Evolutionary conservation across 2,797 vertebrate genomes (phyloP).

Genomic region (Apogon hyalosoma): DNA sequence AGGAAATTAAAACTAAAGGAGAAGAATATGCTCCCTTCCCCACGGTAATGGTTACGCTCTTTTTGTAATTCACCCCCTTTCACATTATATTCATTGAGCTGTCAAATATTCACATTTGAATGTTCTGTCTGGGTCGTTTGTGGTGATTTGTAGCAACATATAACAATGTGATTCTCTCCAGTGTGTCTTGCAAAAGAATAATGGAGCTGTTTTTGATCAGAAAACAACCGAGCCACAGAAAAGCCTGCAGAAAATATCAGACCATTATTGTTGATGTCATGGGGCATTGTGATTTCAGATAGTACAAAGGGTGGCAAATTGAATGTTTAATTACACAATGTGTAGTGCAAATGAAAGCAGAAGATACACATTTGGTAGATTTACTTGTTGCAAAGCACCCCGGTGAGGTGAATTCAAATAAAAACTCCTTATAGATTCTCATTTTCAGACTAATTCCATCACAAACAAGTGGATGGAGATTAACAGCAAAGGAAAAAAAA

Average conservation of each 20-base stretch:
- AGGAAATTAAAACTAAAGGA: constrained; percentile 60
- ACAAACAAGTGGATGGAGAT: not conserved
- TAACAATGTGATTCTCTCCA: constrained; percentile 30
- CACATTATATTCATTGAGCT: constrained; percentile 52
- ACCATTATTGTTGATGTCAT: constrained; percentile 15
- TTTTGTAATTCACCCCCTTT: constrained; percentile 39
- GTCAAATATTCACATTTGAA: constrained; percentile 58
- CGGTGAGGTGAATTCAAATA: not conserved
- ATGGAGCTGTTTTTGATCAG: constrained; percentile 40
- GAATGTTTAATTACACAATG: constrained; percentile 25
- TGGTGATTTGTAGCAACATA: constrained; percentile 54
- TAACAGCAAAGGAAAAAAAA: not conserved
- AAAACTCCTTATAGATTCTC: not conserved
- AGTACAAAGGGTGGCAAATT: constrained; percentile 6
- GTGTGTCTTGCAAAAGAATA: constrained; percentile 22
- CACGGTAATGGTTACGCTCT: constrained; percentile 42
- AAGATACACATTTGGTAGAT: constrained; percentile 1
- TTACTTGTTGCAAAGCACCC: not conserved
- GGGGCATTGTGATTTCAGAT: constrained; percentile 13
- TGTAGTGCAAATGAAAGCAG: constrained; percentile 2
- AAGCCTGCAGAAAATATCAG: constrained; percentile 26
- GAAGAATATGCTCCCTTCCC: constrained; percentile 17
- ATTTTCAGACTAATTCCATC: constrained; percentile 7
- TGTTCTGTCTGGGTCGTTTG: constrained; percentile 38
- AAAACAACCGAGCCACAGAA: constrained; percentile 18